These are phyloP conservation scores for Dolichallabes microphthalmus DNA, from an alignment of 2,113 vertebrate genomes.

Conservation along the genomic window DNA sequence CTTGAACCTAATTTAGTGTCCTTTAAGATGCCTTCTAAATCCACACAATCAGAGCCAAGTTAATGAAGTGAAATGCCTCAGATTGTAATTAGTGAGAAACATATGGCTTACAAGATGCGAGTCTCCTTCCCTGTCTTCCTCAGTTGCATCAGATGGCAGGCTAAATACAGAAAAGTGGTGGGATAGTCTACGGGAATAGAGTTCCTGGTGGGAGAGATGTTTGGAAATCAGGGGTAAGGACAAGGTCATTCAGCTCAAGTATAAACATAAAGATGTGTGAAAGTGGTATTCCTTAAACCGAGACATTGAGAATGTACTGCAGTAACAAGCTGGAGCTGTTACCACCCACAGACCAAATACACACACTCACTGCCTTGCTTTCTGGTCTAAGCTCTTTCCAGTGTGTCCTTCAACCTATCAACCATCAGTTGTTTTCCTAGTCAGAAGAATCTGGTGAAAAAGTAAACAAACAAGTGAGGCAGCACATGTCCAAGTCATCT, in stretches of 20 bases:
- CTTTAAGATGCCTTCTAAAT: background rate
- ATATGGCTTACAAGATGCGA: background rate
- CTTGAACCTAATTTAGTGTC: conserved; percentile 16
- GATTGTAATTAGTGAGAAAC: background rate
- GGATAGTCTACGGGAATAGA: background rate
- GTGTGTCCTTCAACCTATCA: background rate
- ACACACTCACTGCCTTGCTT: background rate
- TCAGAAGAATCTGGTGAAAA: background rate
- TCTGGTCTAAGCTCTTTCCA: background rate
- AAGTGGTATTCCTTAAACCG: background rate
- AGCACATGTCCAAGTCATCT: background rate
- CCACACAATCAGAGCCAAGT: background rate
- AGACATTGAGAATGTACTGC: background rate
- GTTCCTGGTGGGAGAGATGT: background rate
- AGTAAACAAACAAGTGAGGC: background rate
- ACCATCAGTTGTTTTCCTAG: background rate
- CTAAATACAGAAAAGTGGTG: background rate
- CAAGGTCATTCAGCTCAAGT: background rate
- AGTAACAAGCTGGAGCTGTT: background rate
- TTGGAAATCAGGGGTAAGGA: background rate
- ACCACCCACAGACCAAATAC: background rate
- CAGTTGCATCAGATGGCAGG: background rate
- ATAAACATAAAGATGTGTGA: background rate
- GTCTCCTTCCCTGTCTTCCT: background rate
- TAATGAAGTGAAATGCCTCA: background rate